These are phyloP conservation scores for Microcaecilia unicolor DNA, from an alignment of 2,797 vertebrate genomes.

Conservation along the genomic window DNA sequence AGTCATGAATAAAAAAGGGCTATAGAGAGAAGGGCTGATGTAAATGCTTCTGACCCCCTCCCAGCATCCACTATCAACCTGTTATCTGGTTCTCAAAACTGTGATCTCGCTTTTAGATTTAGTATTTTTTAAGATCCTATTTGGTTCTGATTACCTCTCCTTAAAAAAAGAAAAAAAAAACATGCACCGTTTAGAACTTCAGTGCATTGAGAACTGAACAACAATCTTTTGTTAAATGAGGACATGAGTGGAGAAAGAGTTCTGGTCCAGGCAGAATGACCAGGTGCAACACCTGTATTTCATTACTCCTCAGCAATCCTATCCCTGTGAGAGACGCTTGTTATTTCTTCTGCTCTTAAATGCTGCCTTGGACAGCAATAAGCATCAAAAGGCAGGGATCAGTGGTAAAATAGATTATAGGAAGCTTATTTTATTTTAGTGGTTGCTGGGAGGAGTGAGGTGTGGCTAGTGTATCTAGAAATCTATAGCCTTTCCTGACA, in stretches of 20 bases:
- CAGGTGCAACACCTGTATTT: neutral
- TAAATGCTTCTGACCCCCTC: neutral
- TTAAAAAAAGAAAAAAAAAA: neutral
- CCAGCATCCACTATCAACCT: neutral
- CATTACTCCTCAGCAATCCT: conserved; percentile 39
- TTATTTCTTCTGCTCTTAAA: neutral
- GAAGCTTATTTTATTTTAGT: too few relatives aligned
- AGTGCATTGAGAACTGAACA: conserved; percentile 28
- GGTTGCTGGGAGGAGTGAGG: too few relatives aligned
- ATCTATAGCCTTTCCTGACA: too few relatives aligned
- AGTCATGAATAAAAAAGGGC: neutral
- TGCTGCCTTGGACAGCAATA: too few relatives aligned
- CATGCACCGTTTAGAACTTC: neutral
- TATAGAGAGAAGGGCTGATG: too few relatives aligned
- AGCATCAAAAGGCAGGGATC: too few relatives aligned
- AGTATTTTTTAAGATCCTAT: neutral
- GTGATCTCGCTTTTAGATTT: too few relatives aligned
- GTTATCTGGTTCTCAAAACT: too few relatives aligned
- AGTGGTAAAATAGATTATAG: too few relatives aligned
- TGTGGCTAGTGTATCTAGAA: too few relatives aligned
- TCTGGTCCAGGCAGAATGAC: conserved; percentile 12
- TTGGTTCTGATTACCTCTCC: neutral
- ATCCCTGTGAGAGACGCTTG: conserved; percentile 47
- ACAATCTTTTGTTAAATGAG: conserved; percentile 45
- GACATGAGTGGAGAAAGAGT: conserved; percentile 16